Conservation (phyloP, 2,113 vertebrate species). For the Clarias magur region DNA sequence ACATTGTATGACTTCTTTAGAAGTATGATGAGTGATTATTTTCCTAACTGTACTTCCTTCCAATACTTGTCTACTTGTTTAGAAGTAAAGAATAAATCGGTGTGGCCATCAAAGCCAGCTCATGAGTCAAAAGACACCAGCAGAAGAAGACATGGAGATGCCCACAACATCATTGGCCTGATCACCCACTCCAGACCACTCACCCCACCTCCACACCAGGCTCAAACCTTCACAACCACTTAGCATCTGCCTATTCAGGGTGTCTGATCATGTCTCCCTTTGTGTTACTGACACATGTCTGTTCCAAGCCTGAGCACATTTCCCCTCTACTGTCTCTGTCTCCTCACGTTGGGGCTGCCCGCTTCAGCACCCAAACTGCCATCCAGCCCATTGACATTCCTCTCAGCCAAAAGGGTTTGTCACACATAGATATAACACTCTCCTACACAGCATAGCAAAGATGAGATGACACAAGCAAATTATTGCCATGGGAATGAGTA, state of each 20-base stretch:
- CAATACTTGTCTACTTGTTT: background rate
- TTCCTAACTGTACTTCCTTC: background rate
- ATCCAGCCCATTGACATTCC: conserved; percentile 54
- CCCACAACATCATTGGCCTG: conserved; percentile 32
- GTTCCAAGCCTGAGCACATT: conserved; percentile 50
- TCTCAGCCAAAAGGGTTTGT: conserved; percentile 51
- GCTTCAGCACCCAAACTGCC: conserved; percentile 57
- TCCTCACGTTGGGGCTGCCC: conserved; percentile 54
- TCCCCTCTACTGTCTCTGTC: conserved; percentile 65
- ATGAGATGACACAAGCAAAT: conserved; percentile 52
- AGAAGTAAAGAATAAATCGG: background rate
- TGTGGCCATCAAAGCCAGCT: conserved; percentile 15
- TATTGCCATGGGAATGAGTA: conserved; percentile 7
- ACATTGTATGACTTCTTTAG: background rate
- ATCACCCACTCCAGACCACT: conserved; percentile 31
- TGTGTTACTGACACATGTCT: conserved; percentile 68
- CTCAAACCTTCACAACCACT: conserved; percentile 67
- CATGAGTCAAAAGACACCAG: conserved; percentile 50
- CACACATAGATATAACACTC: conserved; percentile 33
- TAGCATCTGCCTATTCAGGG: conserved; percentile 59
- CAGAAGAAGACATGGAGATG: conserved; percentile 48
- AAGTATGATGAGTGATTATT: background rate
- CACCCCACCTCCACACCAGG: conserved; percentile 6
- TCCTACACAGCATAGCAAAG: conserved; percentile 30
- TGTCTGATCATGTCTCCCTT: conserved; percentile 59